Evolutionary conservation across 2,888 invertebrate genomes (phyloP).

Genomic region (Megaustenia siamemsis): DNA sequence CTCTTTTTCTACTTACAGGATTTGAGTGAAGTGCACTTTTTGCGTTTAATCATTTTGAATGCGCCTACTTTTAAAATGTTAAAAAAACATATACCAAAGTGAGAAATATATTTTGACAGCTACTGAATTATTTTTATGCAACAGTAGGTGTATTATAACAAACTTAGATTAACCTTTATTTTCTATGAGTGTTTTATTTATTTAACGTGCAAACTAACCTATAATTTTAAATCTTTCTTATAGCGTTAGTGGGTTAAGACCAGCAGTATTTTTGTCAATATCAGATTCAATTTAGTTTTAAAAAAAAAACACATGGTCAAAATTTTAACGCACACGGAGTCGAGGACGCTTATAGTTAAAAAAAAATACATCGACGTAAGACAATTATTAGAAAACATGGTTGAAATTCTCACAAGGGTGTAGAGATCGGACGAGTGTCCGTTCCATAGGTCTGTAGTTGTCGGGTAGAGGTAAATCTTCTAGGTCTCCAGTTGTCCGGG

Average conservation of each 20-base stretch:
- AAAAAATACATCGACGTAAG: constrained; percentile 7
- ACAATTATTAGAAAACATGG: constrained; percentile 42
- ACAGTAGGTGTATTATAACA: no score
- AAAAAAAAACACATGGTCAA: background rate
- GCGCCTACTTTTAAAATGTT: no score
- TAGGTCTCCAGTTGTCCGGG: constrained; percentile 36
- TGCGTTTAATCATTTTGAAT: no score
- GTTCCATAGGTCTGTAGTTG: constrained; percentile 37
- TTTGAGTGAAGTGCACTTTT: no score
- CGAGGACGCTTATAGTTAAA: background rate
- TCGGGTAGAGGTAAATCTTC: constrained; percentile 54
- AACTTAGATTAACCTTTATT: no score
- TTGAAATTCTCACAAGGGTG: constrained; percentile 46
- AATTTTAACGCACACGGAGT: background rate
- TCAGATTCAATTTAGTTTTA: background rate
- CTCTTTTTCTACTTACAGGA: no score
- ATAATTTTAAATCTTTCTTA: background rate
- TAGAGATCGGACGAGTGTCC: constrained; percentile 28
- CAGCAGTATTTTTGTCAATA: background rate
- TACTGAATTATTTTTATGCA: no score
- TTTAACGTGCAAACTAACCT: no score
- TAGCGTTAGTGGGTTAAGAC: background rate
- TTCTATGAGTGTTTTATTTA: no score
- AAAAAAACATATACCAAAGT: no score
- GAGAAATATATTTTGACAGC: no score